phyloP scores from a whole-genome alignment of 2,113 vertebrate genomes.

The Xyrauchen texanus region DNA sequence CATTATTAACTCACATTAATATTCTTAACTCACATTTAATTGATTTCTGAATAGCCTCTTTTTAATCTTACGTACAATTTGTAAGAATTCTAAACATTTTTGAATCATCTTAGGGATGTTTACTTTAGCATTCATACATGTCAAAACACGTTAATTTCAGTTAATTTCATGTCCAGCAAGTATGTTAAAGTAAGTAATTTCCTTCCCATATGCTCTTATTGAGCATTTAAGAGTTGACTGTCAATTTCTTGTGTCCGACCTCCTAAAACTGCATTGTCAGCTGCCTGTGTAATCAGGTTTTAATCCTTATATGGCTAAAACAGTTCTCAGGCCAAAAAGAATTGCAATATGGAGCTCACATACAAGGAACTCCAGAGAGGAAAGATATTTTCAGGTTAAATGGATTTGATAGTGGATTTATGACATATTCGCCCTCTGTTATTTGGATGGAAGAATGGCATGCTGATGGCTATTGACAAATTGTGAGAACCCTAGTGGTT shows the following conservation, averaged over 20 bases:
- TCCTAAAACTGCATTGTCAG: slow-evolving; percentile 19
- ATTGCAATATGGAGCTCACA: slow-evolving; percentile 15
- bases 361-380: slow-evolving; percentile 7
- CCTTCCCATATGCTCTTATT: neutral
- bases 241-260: neutral
- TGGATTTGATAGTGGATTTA: slow-evolving; percentile 44
- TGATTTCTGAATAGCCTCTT: too few species aligned
- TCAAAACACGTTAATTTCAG: neutral
- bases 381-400: slow-evolving; percentile 9
- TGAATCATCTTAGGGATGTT: neutral
- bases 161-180: neutral
- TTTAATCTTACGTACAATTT: too few species aligned
- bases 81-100: too few species aligned
- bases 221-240: slow-evolving; percentile 5
- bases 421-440: slow-evolving; percentile 52
- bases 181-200: neutral
- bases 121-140: neutral
- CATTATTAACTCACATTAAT: too few species aligned
- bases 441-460: slow-evolving; percentile 44
- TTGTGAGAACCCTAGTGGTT: slow-evolving; percentile 50
- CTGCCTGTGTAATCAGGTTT: slow-evolving; percentile 14
- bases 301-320: slow-evolving; percentile 17
- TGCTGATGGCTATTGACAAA: slow-evolving; percentile 59
- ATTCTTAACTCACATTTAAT: too few species aligned
- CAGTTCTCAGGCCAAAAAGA: neutral